phyloP scores from a whole-genome alignment of 2,797 vertebrate genomes.

The Sebastes reedi region DNA sequence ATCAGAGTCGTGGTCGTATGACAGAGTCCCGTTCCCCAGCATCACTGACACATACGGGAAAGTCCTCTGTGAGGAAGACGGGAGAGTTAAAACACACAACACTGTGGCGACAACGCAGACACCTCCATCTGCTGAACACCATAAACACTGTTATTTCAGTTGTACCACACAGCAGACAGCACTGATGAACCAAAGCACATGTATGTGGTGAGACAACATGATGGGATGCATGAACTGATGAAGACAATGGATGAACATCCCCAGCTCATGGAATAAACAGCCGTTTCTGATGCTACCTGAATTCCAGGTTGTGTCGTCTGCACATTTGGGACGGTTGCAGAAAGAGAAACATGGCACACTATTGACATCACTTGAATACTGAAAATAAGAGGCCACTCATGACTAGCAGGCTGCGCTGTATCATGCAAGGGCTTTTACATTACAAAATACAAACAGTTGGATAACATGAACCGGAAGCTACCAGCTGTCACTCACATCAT shows the following conservation, averaged over 20 bases:
- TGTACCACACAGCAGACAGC: background rate
- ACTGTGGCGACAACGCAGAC: background rate
- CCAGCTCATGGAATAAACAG: background rate
- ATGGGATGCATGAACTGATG: background rate
- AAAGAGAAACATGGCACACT: slow-evolving; percentile 14
- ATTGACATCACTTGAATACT: background rate
- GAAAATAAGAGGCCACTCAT: background rate
- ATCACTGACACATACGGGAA: slow-evolving; percentile 93
- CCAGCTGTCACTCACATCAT: slow-evolving; percentile 84
- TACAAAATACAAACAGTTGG: background rate
- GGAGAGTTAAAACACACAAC: background rate
- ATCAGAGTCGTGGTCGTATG: slow-evolving; percentile 90
- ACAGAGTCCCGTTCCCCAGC: slow-evolving; percentile 92
- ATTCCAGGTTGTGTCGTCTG: slow-evolving; percentile 45
- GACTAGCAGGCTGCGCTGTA: background rate
- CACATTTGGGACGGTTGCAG: slow-evolving; percentile 8
- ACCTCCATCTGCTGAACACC: background rate
- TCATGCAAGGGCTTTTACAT: background rate
- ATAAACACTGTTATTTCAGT: background rate
- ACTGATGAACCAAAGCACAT: background rate
- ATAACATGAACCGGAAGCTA: background rate
- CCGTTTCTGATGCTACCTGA: slow-evolving; percentile 36
- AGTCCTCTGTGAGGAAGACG: slow-evolving; percentile 75
- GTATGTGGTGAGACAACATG: background rate
- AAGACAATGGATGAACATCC: background rate